Base-by-base conservation (phyloP, 2,888 invertebrate genomes). In the Villa cingulata region DNA sequence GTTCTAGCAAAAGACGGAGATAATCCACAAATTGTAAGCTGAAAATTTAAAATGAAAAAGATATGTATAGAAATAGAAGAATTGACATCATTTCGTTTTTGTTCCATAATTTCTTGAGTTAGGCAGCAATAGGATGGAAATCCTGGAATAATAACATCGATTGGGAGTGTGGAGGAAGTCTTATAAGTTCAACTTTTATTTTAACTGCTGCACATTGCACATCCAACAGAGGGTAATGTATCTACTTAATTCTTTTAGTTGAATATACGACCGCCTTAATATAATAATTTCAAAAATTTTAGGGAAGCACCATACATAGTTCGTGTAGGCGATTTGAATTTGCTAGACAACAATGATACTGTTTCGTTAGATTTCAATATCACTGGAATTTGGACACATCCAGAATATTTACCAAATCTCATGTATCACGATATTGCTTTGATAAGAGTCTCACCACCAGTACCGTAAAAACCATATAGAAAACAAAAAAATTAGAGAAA, bases 351-450 rank as follows among this genome's bases (percentile, higher is more conserved):
- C 12, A 12, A 32, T 12, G n/a, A 27, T 9, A 43, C 15, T 2
- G 51, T 59, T 44, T 61, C 66, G 29, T 55, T 54, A 37, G 67
- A 70, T 52, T 64, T 63, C 51, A 45, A 48, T 16, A 58, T 71
- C 4, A 53, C 49, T 6, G 49, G 60, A 43, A 59, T 67, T 36
- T 60, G 64, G 23, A 51, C 56, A 9, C 72, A 74, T 59, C 71
- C 71, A 19, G 53, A 64, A 6, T 73, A 73, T 55, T 58, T 56
- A 27, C 59, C 61, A 32, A 62, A 67, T 4, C 56, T 59, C 23
- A 66, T 68, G 54, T 75, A 75, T 58, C 62, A 73, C 48, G 76
- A 76, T 51, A 74, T 76, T 51, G 75, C 74, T 10, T 56, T 76
- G 2, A 41, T 76, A 14, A 56, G 65, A 51, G 12, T 32, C 12